phyloP scores from a whole-genome alignment of 2,113 vertebrate species.

The Megaceryle torquata region DNA sequence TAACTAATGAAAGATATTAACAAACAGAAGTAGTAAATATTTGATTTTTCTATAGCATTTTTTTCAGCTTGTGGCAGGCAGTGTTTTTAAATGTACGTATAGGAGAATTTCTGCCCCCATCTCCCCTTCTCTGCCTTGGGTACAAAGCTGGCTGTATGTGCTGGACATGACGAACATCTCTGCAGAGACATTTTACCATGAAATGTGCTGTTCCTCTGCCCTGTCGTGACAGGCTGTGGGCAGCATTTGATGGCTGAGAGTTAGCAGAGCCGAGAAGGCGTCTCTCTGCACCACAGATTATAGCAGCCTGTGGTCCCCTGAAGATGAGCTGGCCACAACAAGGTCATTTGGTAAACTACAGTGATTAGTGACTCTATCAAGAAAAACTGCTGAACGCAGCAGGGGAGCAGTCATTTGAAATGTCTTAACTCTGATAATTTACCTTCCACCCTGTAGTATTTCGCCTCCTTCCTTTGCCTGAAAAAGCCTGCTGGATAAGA shows the following conservation, averaged over 20 bases:
- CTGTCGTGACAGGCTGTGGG: background rate
- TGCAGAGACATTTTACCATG: background rate
- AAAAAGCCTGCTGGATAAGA: background rate
- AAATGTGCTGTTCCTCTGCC: background rate
- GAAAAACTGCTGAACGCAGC: slow-evolving; percentile 58
- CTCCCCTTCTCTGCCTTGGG: background rate
- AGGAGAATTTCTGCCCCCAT: background rate
- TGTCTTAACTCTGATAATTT: slow-evolving; percentile 54
- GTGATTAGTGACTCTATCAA: slow-evolving; percentile 61
- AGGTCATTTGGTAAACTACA: slow-evolving; percentile 46
- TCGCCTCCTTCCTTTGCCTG: background rate
- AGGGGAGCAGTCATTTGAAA: slow-evolving; percentile 53
- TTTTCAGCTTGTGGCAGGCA: slow-evolving; percentile 34
- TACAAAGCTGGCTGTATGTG: background rate
- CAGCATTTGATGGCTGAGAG: background rate
- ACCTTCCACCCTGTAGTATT: slow-evolving; percentile 11
- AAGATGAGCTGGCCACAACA: slow-evolving; percentile 43
- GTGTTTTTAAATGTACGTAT: background rate
- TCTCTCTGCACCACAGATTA: background rate
- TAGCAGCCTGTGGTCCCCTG: background rate
- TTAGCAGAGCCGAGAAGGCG: background rate
- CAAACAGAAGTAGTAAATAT: slow-evolving; percentile 78
- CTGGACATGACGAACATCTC: background rate
- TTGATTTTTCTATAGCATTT: slow-evolving; percentile 70
- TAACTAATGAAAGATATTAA: slow-evolving; percentile 75